Percentiles rank a stretch among this genome's conserved stretches.
Evolutionary conservation across 1,140 invertebrate genomes (phyloP).

Genomic region (Bombus picipes): DNA sequence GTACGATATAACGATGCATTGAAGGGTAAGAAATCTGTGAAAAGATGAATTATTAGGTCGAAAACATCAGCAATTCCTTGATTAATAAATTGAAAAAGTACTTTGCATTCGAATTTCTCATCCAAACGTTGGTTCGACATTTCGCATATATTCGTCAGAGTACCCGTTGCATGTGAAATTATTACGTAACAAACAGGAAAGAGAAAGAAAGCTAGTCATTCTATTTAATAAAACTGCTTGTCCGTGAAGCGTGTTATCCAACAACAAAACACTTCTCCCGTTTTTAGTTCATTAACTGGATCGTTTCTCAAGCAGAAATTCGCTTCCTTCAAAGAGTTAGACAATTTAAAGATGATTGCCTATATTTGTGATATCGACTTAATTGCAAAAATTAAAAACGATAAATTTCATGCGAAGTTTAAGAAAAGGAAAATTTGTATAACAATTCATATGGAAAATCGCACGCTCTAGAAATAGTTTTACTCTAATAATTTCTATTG

Average conservation of each 20-base stretch:
- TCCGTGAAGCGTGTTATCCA: neutral
- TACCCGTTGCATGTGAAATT: neutral
- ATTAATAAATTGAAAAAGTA: neutral
- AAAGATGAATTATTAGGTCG: neutral
- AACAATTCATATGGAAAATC: too few relatives aligned
- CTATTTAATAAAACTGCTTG: neutral
- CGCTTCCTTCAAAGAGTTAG: neutral
- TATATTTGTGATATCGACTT: too few relatives aligned
- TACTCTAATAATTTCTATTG: too few relatives aligned
- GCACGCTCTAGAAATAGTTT: too few relatives aligned
- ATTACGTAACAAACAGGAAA: neutral
- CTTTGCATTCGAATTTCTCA: neutral
- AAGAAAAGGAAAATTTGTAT: too few relatives aligned
- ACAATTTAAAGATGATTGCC: neutral
- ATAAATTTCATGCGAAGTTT: too few relatives aligned
- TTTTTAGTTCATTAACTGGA: neutral
- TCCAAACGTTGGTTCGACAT: neutral
- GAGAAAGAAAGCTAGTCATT: neutral
- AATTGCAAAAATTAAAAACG: neutral
- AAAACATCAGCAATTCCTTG: neutral
- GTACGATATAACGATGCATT: neutral
- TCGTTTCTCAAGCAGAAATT: neutral
- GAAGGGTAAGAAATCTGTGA: neutral
- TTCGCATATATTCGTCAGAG: neutral
- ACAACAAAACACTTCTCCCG: neutral